Percentiles rank a stretch among this genome's conserved stretches.
Evolutionary conservation across 2,797 vertebrate species (phyloP).

Genomic region (Trichosurus vulpecula): DNA sequence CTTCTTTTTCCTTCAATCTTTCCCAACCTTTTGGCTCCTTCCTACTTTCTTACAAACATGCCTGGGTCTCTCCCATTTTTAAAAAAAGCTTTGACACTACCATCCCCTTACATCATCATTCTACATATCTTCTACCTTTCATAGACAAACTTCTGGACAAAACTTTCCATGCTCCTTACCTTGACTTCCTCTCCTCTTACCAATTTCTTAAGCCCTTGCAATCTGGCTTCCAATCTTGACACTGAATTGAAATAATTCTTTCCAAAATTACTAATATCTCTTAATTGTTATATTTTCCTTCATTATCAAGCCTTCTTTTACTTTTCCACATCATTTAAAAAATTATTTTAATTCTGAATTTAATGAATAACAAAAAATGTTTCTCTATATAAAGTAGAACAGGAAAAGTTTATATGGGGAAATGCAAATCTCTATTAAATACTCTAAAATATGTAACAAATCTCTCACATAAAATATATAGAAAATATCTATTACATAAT

Average conservation of each 20-base stretch:
- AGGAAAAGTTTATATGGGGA: not conserved
- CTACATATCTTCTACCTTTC: not conserved
- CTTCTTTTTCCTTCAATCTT: not conserved
- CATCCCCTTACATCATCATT: not conserved
- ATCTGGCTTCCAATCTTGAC: not conserved
- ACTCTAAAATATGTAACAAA: not conserved
- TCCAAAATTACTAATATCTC: not conserved
- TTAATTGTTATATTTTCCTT: not conserved
- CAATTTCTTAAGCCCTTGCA: not conserved
- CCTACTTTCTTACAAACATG: not conserved
- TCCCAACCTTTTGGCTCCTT: not conserved
- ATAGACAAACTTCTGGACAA: not conserved
- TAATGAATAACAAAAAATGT: not conserved
- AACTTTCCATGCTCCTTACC: not conserved
- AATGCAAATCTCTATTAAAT: not conserved
- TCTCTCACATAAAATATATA: not conserved
- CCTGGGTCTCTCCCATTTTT: not conserved
- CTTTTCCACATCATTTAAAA: not conserved
- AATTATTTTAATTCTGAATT: not conserved
- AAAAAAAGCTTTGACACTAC: not conserved
- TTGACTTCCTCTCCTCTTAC: not conserved
- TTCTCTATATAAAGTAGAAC: not conserved
- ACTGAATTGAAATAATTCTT: not conserved
- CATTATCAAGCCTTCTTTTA: not conserved
- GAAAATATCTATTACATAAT: not conserved